Evolutionary conservation across 2,888 invertebrate genomes (phyloP).

Genomic region (Cyclophora punctaria): DNA sequence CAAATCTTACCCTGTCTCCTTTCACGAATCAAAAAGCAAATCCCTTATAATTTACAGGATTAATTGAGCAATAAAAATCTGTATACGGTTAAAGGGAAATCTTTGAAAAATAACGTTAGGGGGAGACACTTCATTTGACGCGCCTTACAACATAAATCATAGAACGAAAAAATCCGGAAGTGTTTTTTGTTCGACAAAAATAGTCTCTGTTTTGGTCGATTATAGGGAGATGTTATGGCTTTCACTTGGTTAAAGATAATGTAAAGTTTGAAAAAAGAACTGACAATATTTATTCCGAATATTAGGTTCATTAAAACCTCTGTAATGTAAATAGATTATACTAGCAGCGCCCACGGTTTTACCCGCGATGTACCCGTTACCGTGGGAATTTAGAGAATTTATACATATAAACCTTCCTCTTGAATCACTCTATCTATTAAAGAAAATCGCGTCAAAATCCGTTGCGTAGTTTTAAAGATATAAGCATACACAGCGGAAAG

Average conservation of each 20-base stretch:
- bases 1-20: slow-evolving; percentile 23
- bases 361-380: too few species aligned
- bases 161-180: slow-evolving; percentile 38
- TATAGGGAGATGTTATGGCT: slow-evolving; percentile 36
- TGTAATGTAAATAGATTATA: too few species aligned
- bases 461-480: too few species aligned
- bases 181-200: slow-evolving; percentile 70
- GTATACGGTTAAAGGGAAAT: slow-evolving; percentile 33
- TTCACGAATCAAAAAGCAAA: slow-evolving; percentile 37
- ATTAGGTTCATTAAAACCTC: too few species aligned
- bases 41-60: slow-evolving; percentile 46
- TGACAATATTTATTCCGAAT: too few species aligned
- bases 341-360: too few species aligned
- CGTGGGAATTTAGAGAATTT: too few species aligned
- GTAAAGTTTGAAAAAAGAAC: too few species aligned
- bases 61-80: slow-evolving; percentile 67
- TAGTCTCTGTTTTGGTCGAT: slow-evolving; percentile 65
- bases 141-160: slow-evolving; percentile 68
- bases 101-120: slow-evolving; percentile 31
- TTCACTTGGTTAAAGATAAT: slow-evolving; percentile 22
- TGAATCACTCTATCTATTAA: too few species aligned
- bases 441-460: too few species aligned
- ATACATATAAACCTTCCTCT: too few species aligned
- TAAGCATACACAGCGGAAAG: too few species aligned
- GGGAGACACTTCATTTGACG: slow-evolving; percentile 72